Base-by-base conservation (phyloP, 2,113 vertebrate species). In the Orthonyx spaldingii region DNA sequence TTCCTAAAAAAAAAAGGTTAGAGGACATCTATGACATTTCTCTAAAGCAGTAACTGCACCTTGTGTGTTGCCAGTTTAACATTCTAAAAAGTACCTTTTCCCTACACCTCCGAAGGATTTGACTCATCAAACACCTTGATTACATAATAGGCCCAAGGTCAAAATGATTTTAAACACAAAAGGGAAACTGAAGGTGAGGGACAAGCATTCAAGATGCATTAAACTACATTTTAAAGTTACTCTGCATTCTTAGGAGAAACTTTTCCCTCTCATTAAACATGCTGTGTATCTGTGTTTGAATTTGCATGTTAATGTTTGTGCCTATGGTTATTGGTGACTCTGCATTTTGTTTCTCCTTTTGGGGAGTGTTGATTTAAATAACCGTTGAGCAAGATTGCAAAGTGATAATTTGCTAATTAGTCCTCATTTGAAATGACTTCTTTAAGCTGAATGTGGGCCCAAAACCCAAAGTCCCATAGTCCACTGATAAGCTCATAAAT, bases 1-100 rank as follows among this genome's bases (percentile, higher is more conserved):
- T 92, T 97, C 74, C 44, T 59, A 27, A 76, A 91, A 85, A 85
- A 85, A 80, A 94, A 96, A 84, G 80, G 95, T 96, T 95, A 94
- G 91, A 96, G 98, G 97, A 98, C 97, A 98, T 98, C 97, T 86
- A 94, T 98, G 98, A 98, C 97, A 98, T 98, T 98, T 97, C 66
- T 98, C 97, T 97, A 97, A 97, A 97, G 94, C 90, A 97, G 96
- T 97, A 98, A 96, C 96, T 98, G 96, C 92, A 96, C 92, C 91
- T 90, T 95, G 75, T 96, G 53, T 89, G 66, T 92, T 89, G 27
- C 81, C 91, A 94, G 87, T 76, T 84, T 86, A 97, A 82, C 47
- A 35, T 93, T 87, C 72, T 87, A 84, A 89, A 97, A 92, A 78
- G 53, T 71, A 76, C 46, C 50, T 96, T 97, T 97, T 96, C 78